These are phyloP conservation scores for Andinoacara biseriatus DNA, from an alignment of 2,113 vertebrate genomes.

Conservation along the genomic window DNA sequence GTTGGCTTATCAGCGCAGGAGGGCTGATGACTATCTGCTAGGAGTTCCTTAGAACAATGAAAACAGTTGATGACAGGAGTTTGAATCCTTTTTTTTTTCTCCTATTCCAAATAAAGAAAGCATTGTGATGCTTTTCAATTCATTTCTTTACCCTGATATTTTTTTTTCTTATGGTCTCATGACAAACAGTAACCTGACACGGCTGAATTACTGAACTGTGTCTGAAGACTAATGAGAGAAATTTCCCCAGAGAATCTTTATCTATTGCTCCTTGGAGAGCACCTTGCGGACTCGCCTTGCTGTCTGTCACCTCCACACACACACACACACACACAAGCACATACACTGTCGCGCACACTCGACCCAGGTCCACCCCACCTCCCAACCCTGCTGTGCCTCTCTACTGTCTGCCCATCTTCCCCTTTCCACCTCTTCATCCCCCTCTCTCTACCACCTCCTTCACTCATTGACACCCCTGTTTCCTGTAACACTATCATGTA, in stretches of 20 bases:
- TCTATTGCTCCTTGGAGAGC: slow-evolving; percentile 91
- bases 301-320: slow-evolving; percentile 89
- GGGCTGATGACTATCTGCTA: slow-evolving; percentile 50
- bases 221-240: slow-evolving; percentile 98
- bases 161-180: slow-evolving; percentile 79
- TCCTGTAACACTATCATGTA: slow-evolving; percentile 89
- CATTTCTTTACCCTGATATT: slow-evolving; percentile 19
- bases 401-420: slow-evolving; percentile 87
- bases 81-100: slow-evolving; percentile 67
- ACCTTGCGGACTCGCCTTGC: slow-evolving; percentile 90
- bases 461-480: slow-evolving; percentile 92
- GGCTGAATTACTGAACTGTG: slow-evolving; percentile 96
- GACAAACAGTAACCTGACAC: slow-evolving; percentile 92
- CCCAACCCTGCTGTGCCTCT: slow-evolving; percentile 52
- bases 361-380: slow-evolving; percentile 53
- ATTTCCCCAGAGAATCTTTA: slow-evolving; percentile 95
- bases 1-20: slow-evolving; percentile 59
- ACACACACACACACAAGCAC: slow-evolving; percentile 36
- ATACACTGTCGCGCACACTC: background rate
- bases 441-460: slow-evolving; percentile 57
- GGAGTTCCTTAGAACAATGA: slow-evolving; percentile 74
- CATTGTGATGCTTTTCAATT: slow-evolving; percentile 79
- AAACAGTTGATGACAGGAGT: slow-evolving; percentile 19
- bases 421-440: slow-evolving; percentile 60
- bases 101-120: slow-evolving; percentile 80